phyloP scores from a whole-genome alignment of 1,140 invertebrate species.

The Drosophila leontia region DNA sequence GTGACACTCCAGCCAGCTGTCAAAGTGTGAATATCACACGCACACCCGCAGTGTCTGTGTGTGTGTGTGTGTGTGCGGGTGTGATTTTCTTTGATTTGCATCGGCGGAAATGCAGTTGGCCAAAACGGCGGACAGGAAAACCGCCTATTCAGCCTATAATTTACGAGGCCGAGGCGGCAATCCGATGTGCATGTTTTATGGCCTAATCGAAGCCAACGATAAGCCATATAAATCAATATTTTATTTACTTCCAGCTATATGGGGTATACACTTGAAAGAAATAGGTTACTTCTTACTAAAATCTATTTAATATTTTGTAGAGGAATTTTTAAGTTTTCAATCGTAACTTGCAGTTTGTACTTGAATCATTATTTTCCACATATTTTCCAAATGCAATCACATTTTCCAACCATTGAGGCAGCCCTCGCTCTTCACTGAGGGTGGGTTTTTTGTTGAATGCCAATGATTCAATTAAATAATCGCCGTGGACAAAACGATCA shows the following conservation, averaged over 20 bases:
- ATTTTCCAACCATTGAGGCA: not conserved
- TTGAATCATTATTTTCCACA: not conserved
- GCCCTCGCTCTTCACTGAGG: not conserved
- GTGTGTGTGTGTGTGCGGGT: slow-evolving; percentile 1
- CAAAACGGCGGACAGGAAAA: slow-evolving; percentile 37
- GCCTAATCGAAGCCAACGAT: slow-evolving; percentile 52
- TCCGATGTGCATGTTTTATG: slow-evolving; percentile 40
- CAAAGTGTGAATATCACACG: slow-evolving; percentile 71
- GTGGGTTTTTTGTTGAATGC: slow-evolving; percentile 22
- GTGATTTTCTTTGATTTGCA: slow-evolving; percentile 51
- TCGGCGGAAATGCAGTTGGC: slow-evolving; percentile 59
- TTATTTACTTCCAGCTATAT: slow-evolving; percentile 33
- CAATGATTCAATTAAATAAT: slow-evolving; percentile 75
- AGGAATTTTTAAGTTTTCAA: not conserved
- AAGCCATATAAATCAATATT: slow-evolving; percentile 52
- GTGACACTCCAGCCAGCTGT: slow-evolving; percentile 68
- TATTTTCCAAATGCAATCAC: not conserved
- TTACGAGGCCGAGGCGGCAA: slow-evolving; percentile 23
- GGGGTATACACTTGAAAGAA: slow-evolving; percentile 4
- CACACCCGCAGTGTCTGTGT: not conserved
- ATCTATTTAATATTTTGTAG: not conserved
- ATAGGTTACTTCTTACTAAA: no score
- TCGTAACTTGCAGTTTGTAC: no score
- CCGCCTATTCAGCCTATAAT: slow-evolving; percentile 33
- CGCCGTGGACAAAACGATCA: slow-evolving; percentile 33